Evolutionary conservation across 2,888 invertebrate genomes (phyloP).

Genomic region (Hymenopus coronatus): DNA sequence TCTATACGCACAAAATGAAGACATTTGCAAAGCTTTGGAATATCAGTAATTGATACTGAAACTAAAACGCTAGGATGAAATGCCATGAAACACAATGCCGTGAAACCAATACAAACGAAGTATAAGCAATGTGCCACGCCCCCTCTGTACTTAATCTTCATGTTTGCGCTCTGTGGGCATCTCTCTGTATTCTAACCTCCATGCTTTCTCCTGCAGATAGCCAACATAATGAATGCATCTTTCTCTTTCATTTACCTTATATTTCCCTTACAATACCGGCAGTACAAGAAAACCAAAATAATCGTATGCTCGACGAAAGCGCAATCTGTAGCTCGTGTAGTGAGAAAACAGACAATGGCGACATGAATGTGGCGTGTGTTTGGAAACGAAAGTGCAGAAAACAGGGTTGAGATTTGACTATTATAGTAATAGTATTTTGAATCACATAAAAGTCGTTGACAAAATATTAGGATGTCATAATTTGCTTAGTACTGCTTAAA

Average conservation of each 20-base stretch:
- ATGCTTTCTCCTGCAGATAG: not conserved
- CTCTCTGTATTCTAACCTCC: too few species aligned
- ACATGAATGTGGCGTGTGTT: constrained; percentile 38
- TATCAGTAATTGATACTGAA: too few species aligned
- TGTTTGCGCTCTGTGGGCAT: too few species aligned
- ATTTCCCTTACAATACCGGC: not conserved
- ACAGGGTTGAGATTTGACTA: constrained; percentile 16
- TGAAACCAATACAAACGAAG: too few species aligned
- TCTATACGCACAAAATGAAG: too few species aligned
- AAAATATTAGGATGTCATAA: constrained; percentile 7
- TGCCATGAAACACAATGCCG: too few species aligned
- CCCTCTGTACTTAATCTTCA: too few species aligned
- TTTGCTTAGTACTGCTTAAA: constrained; percentile 7
- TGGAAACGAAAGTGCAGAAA: constrained; percentile 32
- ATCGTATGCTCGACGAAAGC: constrained; percentile 4
- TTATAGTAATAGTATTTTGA: not conserved
- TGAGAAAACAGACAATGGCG: constrained; percentile 34
- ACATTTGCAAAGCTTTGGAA: too few species aligned
- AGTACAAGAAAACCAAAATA: not conserved
- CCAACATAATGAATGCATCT: not conserved
- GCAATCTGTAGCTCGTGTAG: constrained; percentile 27
- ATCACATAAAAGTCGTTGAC: constrained; percentile 1
- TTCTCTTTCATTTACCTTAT: not conserved
- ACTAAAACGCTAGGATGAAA: too few species aligned
- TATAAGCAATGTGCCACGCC: too few species aligned